Percentiles rank a stretch among this genome's conserved stretches.
These are phyloP conservation scores for Ypsolopha scabrella DNA, from an alignment of 2,888 invertebrate species.

Conservation along the genomic window DNA sequence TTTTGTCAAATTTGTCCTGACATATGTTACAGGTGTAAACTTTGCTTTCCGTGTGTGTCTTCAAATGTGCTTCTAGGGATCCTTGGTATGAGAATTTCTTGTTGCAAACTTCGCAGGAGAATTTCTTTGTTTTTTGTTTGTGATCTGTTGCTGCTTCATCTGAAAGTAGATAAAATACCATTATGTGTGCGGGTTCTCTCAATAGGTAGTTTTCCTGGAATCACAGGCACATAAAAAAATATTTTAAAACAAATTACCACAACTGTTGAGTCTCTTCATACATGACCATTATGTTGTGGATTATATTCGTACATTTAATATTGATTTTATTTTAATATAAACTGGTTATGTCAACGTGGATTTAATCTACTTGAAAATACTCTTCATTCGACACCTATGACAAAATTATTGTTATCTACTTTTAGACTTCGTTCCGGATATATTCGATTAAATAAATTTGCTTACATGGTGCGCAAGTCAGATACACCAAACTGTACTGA, in stretches of 20 bases:
- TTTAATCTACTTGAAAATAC: no score
- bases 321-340: no score
- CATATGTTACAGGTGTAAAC: constrained; percentile 38
- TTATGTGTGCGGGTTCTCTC: background rate
- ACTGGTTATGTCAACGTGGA: no score
- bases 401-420: no score
- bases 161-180: constrained; percentile 7
- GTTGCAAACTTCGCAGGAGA: constrained; percentile 20
- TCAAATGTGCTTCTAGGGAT: constrained; percentile 31
- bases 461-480: no score
- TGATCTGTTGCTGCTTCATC: constrained; percentile 12
- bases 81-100: constrained; percentile 33
- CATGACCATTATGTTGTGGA: no score
- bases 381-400: no score
- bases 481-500: no score
- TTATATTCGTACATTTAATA: no score
- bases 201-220: background rate
- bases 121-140: constrained; percentile 15
- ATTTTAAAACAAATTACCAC: background rate
- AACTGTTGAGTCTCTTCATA: background rate
- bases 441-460: no score
- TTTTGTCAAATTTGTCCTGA: constrained; percentile 28
- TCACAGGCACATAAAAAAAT: background rate
- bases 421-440: no score
- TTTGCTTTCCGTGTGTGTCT: constrained; percentile 36